A percentile compares a stretch with the other conserved stretches of the same genome.
phyloP scores from a whole-genome alignment of 2,797 vertebrate genomes.

The Tenualosa ilisha region DNA sequence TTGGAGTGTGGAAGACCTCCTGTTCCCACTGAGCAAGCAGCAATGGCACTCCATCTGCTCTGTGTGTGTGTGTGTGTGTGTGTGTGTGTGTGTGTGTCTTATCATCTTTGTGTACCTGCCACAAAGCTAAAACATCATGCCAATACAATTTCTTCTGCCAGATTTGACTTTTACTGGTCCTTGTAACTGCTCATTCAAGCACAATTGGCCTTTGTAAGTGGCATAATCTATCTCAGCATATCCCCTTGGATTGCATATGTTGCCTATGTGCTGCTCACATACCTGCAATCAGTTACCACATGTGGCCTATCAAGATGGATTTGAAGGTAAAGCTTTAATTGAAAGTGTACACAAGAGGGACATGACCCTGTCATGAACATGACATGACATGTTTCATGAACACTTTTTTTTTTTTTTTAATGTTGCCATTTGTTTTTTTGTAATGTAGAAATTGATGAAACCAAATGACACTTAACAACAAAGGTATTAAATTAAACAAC shows the following conservation, averaged over 20 bases:
- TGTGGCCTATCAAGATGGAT: neutral
- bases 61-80: neutral
- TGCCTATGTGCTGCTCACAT: too few species aligned
- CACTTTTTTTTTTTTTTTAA: too few species aligned
- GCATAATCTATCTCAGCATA: neutral
- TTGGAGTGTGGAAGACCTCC: slow-evolving; percentile 16
- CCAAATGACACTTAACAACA: too few species aligned
- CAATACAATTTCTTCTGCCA: slow-evolving; percentile 9
- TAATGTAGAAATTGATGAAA: too few species aligned
- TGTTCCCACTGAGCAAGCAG: slow-evolving; percentile 13
- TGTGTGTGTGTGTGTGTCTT: neutral
- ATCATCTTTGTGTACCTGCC: neutral
- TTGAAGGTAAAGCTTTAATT: too few species aligned
- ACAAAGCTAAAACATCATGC: slow-evolving; percentile 11
- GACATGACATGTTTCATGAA: too few species aligned
- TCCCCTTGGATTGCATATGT: neutral
- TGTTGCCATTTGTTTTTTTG: too few species aligned
- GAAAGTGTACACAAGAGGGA: too few species aligned
- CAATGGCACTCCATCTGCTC: neutral
- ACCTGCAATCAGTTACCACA: neutral
- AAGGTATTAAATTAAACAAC: too few species aligned
- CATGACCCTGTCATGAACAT: too few species aligned
- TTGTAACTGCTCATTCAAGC: slow-evolving; percentile 15
- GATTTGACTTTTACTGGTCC: slow-evolving; percentile 14
- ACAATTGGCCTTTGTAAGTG: neutral